Base-by-base conservation (phyloP, 1,140 invertebrate species). In the Anastrepha obliqua region DNA sequence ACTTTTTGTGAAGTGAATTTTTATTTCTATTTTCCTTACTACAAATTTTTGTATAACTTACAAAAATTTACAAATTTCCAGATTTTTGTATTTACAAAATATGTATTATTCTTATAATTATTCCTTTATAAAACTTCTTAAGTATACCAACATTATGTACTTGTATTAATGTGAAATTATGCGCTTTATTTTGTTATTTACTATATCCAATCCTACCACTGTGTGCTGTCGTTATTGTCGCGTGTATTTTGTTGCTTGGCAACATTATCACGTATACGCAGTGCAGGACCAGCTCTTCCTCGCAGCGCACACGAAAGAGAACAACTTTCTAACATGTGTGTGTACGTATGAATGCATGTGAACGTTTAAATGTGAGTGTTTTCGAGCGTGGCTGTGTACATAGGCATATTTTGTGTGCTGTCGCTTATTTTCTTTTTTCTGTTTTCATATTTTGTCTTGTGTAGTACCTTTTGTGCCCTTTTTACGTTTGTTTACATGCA, bases 221-320 rank as follows among this genome's bases (percentile, higher is more conserved):
- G 47, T 81, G n/a, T 47, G 47, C 47, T 2, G 42, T 29, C 42
- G 64, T n/a, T 42, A 42, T 67, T 74, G 67, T 47, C 67, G 47
- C 74, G 51, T 81, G 20, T 55, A 81, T 8, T 55, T 81, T 81
- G 44, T 81, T 81, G 74, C 47, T 42, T 81, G 74, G 74, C 74
- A 81, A 81, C 74, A 81, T 81, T 55, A 81, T 81, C 74, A 81
- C 74, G 74, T 81, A 81, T 81, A 81, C 74, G 74, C 20, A 81
- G 74, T 81, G 74, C 20, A 81, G 51, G n/a, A 20, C 74, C 74
- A 55, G 17, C 47, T 81, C 47, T 55, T 20, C 8, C n/a, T 13
- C n/a, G 7, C 11, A 20, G 42, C 67, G 51, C 17, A 44, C 47
- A 55, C 51, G 51, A 13, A 47, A 74, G 51, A 20, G 47, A 7